Percentiles rank a stretch among this genome's conserved stretches.
phyloP scores from a whole-genome alignment of 2,113 vertebrate species.

The Leuciscus idus region DNA sequence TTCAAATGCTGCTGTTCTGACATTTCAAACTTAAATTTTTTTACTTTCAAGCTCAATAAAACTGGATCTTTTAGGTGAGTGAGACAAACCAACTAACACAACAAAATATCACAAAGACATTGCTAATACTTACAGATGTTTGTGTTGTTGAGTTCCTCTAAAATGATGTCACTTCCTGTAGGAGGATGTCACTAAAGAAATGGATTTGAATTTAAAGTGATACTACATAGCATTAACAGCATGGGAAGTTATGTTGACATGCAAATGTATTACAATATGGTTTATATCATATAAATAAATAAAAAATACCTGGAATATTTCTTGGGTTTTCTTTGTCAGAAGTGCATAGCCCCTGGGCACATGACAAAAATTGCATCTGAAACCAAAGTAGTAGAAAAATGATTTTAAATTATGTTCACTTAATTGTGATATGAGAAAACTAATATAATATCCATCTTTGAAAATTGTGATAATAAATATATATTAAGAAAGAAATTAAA shows the following conservation, averaged over 20 bases:
- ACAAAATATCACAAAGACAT: background rate
- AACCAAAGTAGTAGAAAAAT: background rate
- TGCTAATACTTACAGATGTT: background rate
- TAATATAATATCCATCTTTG: background rate
- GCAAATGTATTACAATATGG: background rate
- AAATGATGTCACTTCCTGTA: conserved; percentile 9
- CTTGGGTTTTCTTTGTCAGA: background rate
- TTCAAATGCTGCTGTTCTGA: background rate
- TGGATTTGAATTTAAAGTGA: background rate
- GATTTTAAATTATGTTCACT: background rate
- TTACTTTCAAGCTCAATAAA: background rate
- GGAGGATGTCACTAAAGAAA: background rate
- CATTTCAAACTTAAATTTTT: background rate
- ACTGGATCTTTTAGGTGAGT: background rate
- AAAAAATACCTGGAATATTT: background rate
- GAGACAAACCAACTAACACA: background rate
- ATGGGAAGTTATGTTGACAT: background rate
- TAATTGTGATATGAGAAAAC: background rate
- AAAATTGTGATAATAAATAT: background rate
- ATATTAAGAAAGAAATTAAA: background rate
- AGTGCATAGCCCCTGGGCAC: background rate
- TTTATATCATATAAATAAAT: background rate
- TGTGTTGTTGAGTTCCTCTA: background rate
- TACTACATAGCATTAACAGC: background rate
- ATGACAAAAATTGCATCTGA: background rate